Evolutionary conservation across 2,113 vertebrate genomes (phyloP).

Genomic region (Ia io): DNA sequence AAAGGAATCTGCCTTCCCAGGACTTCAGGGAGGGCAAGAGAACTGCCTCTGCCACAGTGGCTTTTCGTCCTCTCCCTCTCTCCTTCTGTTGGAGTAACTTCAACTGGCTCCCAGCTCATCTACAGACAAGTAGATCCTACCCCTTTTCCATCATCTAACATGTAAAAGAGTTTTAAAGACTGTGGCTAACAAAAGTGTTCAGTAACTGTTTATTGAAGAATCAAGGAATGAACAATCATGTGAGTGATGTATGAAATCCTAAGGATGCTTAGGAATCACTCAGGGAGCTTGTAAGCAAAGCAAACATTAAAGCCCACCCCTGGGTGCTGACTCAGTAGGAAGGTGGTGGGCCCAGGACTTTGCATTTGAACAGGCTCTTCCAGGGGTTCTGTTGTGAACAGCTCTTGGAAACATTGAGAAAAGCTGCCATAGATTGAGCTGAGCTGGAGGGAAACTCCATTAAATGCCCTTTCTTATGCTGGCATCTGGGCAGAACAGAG

Average conservation of each 20-base stretch:
- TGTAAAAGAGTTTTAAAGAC: not conserved
- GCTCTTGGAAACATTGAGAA: not conserved
- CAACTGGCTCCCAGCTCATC: not conserved
- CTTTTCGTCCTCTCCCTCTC: not conserved
- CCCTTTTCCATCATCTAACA: not conserved
- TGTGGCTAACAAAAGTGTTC: not conserved
- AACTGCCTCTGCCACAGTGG: not conserved
- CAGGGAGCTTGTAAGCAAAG: not conserved
- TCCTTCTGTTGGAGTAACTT: not conserved
- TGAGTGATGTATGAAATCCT: not conserved
- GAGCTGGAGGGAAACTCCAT: not conserved
- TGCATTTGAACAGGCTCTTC: not conserved
- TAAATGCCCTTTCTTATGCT: not conserved
- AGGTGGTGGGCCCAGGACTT: not conserved
- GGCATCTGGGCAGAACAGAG: conserved; percentile 38
- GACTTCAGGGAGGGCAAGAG: not conserved
- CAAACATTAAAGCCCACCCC: not conserved
- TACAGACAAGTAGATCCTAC: not conserved
- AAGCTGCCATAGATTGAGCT: not conserved
- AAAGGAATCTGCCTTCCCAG: not conserved
- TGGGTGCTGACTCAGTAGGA: not conserved
- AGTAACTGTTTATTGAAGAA: conserved; percentile 13
- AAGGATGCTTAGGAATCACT: not conserved
- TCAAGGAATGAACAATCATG: not conserved
- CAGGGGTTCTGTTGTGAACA: not conserved